Evolutionary conservation across 1,140 invertebrate species (phyloP).

Genomic region (Varroa destructor): DNA sequence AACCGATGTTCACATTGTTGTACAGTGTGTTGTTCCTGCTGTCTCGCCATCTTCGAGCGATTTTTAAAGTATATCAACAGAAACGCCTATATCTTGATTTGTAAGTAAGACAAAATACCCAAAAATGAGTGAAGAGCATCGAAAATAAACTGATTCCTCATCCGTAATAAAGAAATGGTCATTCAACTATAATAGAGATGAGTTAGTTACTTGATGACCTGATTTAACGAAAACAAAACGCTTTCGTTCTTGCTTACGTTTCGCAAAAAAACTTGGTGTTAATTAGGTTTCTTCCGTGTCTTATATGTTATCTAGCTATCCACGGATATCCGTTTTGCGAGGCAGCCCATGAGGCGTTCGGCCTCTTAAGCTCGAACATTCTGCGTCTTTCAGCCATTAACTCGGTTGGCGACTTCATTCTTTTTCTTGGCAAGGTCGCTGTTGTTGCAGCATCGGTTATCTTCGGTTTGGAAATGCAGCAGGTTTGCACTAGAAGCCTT

Average conservation of each 20-base stretch:
- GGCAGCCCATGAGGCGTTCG: conserved; percentile 58
- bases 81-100: conserved; percentile 66
- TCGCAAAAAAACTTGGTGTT: too few relatives aligned
- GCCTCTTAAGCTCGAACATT: conserved; percentile 63
- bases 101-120: conserved; percentile 39
- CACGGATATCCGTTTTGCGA: conserved; percentile 55
- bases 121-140: too few relatives aligned
- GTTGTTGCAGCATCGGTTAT: conserved; percentile 67
- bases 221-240: too few relatives aligned
- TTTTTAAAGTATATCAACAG: conserved; percentile 55
- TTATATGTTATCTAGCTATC: conserved; percentile 47
- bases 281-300: too few relatives aligned
- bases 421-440: conserved; percentile 76
- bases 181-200: too few relatives aligned
- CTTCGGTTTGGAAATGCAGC: conserved; percentile 49
- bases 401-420: conserved; percentile 79
- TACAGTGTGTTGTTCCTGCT: conserved; percentile 55
- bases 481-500: conserved; percentile 39
- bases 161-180: too few relatives aligned
- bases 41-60: conserved; percentile 57
- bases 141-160: too few relatives aligned
- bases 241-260: too few relatives aligned
- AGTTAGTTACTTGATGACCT: too few relatives aligned
- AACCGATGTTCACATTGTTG: conserved; percentile 30
- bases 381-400: conserved; percentile 80